phyloP scores from a whole-genome alignment of 2,113 vertebrate species.

The Glaucomys volans region DNA sequence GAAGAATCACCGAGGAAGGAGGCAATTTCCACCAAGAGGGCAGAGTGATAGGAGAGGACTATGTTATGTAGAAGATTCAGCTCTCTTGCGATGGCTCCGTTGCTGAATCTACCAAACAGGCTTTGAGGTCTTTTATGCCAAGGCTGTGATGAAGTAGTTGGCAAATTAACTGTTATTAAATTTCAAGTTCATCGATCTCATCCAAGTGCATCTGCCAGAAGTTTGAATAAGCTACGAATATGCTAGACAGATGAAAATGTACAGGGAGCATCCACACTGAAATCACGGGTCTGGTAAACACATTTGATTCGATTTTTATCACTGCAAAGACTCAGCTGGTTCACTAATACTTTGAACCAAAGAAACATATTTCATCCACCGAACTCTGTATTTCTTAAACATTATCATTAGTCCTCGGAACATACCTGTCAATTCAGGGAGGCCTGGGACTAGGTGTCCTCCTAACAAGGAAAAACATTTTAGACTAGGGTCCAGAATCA shows the following conservation, averaged over 20 bases:
- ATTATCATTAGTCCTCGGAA: conserved; percentile 60
- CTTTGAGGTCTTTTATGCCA: not conserved
- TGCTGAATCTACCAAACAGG: conserved; percentile 42
- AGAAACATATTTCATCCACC: conserved; percentile 63
- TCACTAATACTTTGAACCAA: conserved; percentile 49
- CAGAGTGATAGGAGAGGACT: not conserved
- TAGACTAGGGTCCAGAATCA: not conserved
- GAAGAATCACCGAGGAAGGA: conserved; percentile 15
- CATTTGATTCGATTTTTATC: conserved; percentile 69
- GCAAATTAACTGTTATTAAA: conserved; percentile 73
- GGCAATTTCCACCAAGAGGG: conserved; percentile 33
- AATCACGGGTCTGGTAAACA: conserved; percentile 40
- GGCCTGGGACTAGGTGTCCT: conserved; percentile 44
- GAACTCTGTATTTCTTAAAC: conserved; percentile 61
- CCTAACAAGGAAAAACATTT: conserved; percentile 36
- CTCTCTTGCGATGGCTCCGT: not conserved
- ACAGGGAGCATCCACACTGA: not conserved
- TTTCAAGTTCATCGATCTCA: conserved; percentile 54
- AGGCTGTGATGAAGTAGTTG: conserved; percentile 39
- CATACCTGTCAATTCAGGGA: not conserved
- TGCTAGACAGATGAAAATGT: not conserved
- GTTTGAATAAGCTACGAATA: conserved; percentile 56
- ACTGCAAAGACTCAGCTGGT: conserved; percentile 21
- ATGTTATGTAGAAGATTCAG: conserved; percentile 48
- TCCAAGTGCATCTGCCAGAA: not conserved